Percentiles rank a stretch among this genome's conserved stretches.
Conservation (phyloP, 2,113 vertebrate genomes). For the Clarias macrocephalus region DNA sequence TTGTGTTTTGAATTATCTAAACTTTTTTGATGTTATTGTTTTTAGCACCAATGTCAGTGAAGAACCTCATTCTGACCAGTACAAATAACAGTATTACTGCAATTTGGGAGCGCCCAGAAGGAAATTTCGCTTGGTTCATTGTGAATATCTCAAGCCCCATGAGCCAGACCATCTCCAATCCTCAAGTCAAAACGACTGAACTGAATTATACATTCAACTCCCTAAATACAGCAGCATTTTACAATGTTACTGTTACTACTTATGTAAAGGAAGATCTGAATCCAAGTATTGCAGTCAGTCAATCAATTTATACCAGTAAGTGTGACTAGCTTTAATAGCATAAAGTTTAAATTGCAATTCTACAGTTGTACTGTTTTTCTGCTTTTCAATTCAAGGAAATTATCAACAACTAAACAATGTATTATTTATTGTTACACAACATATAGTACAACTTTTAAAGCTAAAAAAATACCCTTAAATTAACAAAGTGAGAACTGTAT, state of each 20-base stretch:
- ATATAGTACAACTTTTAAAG: neutral
- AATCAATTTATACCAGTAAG: slow-evolving; percentile 25
- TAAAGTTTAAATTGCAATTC: neutral
- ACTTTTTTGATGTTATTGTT: neutral
- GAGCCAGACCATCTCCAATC: neutral
- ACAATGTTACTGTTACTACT: neutral
- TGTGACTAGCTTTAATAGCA: neutral
- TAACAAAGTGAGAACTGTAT: neutral
- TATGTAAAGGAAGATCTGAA: neutral
- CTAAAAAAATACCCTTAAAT: neutral
- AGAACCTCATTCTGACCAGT: neutral
- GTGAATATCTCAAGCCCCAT: neutral
- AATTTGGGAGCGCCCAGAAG: neutral
- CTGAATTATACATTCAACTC: neutral
- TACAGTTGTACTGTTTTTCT: neutral
- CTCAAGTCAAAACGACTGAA: rapidly evolving
- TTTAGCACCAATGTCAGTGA: neutral
- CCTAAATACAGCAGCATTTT: neutral
- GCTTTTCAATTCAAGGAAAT: neutral
- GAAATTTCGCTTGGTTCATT: neutral
- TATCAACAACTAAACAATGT: neutral
- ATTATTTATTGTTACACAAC: neutral
- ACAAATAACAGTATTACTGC: neutral
- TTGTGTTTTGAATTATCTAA: neutral
- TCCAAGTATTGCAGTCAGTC: rapidly evolving